A percentile compares a stretch with the other conserved stretches of the same genome.
Conservation (phyloP, 1,140 invertebrate species). For the Zaprionus tsacasi region DNA sequence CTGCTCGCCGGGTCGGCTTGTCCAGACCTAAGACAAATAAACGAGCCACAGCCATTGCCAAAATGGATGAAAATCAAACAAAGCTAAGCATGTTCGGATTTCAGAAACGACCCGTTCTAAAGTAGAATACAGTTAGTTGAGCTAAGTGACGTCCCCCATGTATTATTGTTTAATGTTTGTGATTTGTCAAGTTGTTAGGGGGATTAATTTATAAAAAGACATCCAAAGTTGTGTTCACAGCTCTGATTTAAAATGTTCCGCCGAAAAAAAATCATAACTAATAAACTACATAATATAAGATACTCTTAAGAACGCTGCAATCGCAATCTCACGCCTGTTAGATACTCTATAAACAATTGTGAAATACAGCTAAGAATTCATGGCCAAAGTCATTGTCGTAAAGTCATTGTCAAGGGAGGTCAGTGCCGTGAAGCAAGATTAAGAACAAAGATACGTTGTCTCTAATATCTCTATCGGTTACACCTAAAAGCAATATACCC, state of each 20-base stretch:
- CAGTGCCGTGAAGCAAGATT: not conserved
- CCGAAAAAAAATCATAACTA: not conserved
- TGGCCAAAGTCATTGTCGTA: not conserved
- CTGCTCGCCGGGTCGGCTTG: conserved; percentile 57
- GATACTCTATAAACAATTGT: not conserved
- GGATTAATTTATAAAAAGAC: conserved; percentile 8
- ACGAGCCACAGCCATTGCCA: conserved; percentile 34
- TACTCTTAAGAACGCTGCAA: not conserved
- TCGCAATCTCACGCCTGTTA: not conserved
- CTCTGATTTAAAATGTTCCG: not conserved
- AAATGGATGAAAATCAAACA: conserved; percentile 56
- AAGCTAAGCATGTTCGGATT: conserved; percentile 82
- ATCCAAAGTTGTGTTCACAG: not conserved
- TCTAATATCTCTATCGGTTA: not conserved
- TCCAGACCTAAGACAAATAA: conserved; percentile 51
- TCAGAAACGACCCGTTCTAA: conserved; percentile 70
- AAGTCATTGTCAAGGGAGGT: not conserved
- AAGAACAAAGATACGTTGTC: not conserved
- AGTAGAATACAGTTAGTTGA: conserved; percentile 37
- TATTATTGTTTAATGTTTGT: conserved; percentile 8
- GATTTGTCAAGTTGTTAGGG: not conserved
- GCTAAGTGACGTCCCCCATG: conserved; percentile 34
- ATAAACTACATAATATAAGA: not conserved
- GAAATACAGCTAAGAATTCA: not conserved
- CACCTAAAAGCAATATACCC: not conserved